These are phyloP conservation scores for Silurus meridionalis DNA, from an alignment of 2,113 vertebrate species.

Conservation along the genomic window DNA sequence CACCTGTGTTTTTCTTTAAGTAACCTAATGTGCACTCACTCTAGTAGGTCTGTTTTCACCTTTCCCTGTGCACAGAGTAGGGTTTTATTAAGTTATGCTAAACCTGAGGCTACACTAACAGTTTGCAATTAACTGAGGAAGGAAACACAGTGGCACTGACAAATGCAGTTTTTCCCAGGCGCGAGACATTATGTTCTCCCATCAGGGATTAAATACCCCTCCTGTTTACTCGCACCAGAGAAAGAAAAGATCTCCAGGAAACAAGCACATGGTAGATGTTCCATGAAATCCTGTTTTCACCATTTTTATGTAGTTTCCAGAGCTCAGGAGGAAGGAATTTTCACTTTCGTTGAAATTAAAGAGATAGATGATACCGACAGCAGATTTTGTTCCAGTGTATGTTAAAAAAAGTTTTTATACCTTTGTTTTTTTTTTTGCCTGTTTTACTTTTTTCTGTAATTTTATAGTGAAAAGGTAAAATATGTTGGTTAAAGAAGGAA, in stretches of 20 bases:
- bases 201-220: slow-evolving; percentile 44
- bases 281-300: slow-evolving; percentile 52
- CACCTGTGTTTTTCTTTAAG: background rate
- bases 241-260: slow-evolving; percentile 50
- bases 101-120: slow-evolving; percentile 40
- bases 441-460: background rate
- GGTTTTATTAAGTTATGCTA: slow-evolving; percentile 12
- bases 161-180: slow-evolving; percentile 52
- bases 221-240: slow-evolving; percentile 32
- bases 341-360: slow-evolving; percentile 38
- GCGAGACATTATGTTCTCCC: slow-evolving; percentile 46
- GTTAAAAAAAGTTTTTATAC: background rate
- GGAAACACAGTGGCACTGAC: slow-evolving; percentile 51
- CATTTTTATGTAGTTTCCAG: slow-evolving; percentile 44
- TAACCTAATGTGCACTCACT: background rate
- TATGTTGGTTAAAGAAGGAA: background rate
- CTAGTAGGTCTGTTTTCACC: background rate
- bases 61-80: background rate
- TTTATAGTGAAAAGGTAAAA: background rate
- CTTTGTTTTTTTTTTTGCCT: background rate
- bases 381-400: slow-evolving; percentile 9
- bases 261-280: slow-evolving; percentile 53
- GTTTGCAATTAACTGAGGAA: slow-evolving; percentile 46
- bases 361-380: slow-evolving; percentile 22
- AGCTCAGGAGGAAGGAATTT: slow-evolving; percentile 45